Base-by-base conservation (phyloP, 1,140 invertebrate genomes). In the Temnothorax longispinosus region DNA sequence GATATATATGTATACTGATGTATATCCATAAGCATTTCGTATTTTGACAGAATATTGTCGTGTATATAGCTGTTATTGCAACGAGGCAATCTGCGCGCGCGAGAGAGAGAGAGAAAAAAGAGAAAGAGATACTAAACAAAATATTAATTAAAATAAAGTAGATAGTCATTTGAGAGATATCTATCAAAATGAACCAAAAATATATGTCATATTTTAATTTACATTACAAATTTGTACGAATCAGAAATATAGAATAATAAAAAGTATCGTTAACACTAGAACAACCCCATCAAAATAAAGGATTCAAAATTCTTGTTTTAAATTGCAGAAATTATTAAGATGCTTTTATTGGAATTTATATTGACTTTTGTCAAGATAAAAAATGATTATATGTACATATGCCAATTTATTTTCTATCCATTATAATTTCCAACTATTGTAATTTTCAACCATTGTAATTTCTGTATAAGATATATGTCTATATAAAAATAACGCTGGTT, bases 131-230 rank as follows among this genome's bases (percentile, higher is more conserved):
- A 81, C 1, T 21, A 5, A 32, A 56, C 41, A 41, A 54, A 38
- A 13, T 60, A 41, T 81, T 56, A 71, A 71, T 71, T 58, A 47
- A n/a, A 11, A 10, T 41, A 35, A 81, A 67, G 54, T 71, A 50
- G 41, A 50, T 50, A 27, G n/a, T 50, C 3, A 44, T 80, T 80
- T 67, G 15, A 67, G 21, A 41, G 21, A 81, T 4, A 54, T 62
- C 18, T 50, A 4, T 54, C 21, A 41, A 60, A 41, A 10, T 13
- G 1, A 21, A 3, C 13, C 50, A 56, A 80, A 81, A 21, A 65
- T 67, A 67, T 41, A 80, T 27, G 1, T 27, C 27, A 27, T 27
- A 27, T 27, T 27, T 27, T 27, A 27, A 27, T 27, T 27, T 21
- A 54, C 38, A 71, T 58, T 80, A 71, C 0, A 44, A 81, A 69